Evolutionary conservation across 2,113 vertebrate genomes (phyloP).

Genomic region (Carollia perspicillata): DNA sequence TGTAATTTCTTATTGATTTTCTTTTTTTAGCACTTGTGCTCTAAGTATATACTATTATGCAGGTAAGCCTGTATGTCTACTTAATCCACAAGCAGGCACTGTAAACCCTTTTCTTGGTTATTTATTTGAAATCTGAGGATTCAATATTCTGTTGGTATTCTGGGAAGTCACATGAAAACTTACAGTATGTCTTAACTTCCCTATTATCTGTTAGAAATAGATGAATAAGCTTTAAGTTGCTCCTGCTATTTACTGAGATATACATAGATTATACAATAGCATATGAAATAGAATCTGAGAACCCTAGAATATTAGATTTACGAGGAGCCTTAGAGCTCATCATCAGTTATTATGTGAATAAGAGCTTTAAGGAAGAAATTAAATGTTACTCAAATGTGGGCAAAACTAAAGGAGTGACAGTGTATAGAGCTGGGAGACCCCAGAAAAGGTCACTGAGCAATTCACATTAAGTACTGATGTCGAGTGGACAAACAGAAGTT

Average conservation of each 20-base stretch:
- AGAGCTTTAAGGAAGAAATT: background rate
- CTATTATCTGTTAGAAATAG: background rate
- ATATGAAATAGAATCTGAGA: background rate
- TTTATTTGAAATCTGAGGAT: slow-evolving; percentile 62
- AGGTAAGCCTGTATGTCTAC: background rate
- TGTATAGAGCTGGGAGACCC: background rate
- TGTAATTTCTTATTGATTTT: slow-evolving; percentile 73
- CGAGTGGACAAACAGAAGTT: background rate
- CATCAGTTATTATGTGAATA: background rate
- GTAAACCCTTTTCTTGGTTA: slow-evolving; percentile 55
- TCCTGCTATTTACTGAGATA: background rate
- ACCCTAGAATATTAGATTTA: background rate
- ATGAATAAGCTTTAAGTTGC: background rate
- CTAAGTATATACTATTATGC: slow-evolving; percentile 62
- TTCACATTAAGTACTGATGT: background rate
- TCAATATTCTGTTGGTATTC: slow-evolving; percentile 24
- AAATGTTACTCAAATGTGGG: background rate
- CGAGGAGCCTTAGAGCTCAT: background rate
- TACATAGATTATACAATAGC: background rate
- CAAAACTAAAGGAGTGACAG: background rate
- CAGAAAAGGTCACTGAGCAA: background rate
- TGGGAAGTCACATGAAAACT: slow-evolving; percentile 51
- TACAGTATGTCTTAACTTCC: slow-evolving; percentile 11
- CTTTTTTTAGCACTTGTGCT: slow-evolving; percentile 58
- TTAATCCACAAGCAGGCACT: slow-evolving; percentile 47